phyloP scores from a whole-genome alignment of 2,888 invertebrate genomes.

The Xylota sylvarum region DNA sequence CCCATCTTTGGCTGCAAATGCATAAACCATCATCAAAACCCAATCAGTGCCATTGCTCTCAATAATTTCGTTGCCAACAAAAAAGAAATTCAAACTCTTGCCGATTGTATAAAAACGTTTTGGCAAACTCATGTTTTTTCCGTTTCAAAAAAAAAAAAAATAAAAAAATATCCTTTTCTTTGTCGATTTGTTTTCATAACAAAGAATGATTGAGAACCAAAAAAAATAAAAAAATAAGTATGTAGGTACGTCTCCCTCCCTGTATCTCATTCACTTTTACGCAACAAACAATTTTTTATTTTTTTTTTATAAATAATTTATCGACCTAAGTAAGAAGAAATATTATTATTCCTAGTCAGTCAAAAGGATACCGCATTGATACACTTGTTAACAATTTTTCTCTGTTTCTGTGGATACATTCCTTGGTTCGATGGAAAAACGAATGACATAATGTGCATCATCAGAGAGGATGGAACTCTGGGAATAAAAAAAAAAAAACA shows the following conservation, averaged over 20 bases:
- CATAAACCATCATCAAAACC: constrained; percentile 78
- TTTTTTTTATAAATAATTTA: constrained; percentile 79
- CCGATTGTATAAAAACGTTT: constrained; percentile 52
- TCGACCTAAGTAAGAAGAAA: constrained; percentile 71
- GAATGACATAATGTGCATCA: constrained; percentile 77
- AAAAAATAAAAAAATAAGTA: constrained; percentile 2
- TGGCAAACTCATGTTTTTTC: constrained; percentile 65
- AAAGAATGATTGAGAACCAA: constrained; percentile 38
- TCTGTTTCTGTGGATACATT: constrained; percentile 11
- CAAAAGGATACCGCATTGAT: constrained; percentile 76
- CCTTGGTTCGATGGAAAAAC: constrained; percentile 53
- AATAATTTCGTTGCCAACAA: constrained; percentile 78
- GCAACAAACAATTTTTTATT: constrained; percentile 55
- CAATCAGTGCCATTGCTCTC: constrained; percentile 82
- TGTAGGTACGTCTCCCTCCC: constrained; percentile 27
- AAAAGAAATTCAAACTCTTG: constrained; percentile 38
- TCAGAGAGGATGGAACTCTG: constrained; percentile 61
- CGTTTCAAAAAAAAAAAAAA: constrained; percentile 11
- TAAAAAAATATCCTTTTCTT: constrained; percentile 24
- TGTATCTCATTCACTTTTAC: constrained; percentile 41
- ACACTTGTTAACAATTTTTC: constrained; percentile 71
- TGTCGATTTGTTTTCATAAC: constrained; percentile 45
- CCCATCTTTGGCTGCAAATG: constrained; percentile 71
- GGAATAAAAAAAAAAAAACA: constrained; percentile 7
- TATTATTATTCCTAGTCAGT: constrained; percentile 60